Evolutionary conservation across 2,888 invertebrate genomes (phyloP), one percentile per base, ranked within the genome.

Genomic region (Torymus auratus): DNA sequence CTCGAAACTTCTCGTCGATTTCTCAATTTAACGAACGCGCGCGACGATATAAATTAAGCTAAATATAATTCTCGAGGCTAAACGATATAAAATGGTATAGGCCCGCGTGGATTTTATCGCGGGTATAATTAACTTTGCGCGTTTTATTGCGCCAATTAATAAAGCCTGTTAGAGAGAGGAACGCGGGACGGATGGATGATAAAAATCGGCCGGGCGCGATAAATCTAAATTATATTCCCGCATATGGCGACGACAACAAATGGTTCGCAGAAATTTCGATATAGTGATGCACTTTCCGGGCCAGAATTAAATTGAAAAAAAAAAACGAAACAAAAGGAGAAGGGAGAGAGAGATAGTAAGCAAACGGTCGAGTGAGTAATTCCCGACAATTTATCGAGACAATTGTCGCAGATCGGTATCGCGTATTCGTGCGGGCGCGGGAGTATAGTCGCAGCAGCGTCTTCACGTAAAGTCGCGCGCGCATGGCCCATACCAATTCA

Each of bases 341-440:
- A 7, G 70, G 14, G 17, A 75, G 62, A 71, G 60, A 73, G 52
- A 41, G 41, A 10, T 7, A 41, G 41, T 10, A 41, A 41, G 41
- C 7, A 41, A 41, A 7, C 64, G 15, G 2, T 2, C 13, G 55
- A 56, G 55, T 73, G 69, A 80, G 64, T 80, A 74, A 80, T 80
- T 68, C 62, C 53, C 50, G 28, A 20, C 62, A 80, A 80, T 80
- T 76, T 60, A 76, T 80, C 76, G 72, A 58, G 71, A 65, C 75
- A 75, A 80, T 79, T 74, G 79, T 41, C 67, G n/a, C n/a, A 53
- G 73, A 80, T 74, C 68, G 61, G 65, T 78, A 73, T 78, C 78
- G 58, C 20, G 53, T 12, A 4, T 28, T 10, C 23, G 28, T n/a
- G 17, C 15, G 11, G 11, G 60, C 15, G 17, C 11, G 60, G n/a